These are phyloP conservation scores for Apotomis capreana DNA, from an alignment of 2,888 invertebrate species.

Conservation along the genomic window DNA sequence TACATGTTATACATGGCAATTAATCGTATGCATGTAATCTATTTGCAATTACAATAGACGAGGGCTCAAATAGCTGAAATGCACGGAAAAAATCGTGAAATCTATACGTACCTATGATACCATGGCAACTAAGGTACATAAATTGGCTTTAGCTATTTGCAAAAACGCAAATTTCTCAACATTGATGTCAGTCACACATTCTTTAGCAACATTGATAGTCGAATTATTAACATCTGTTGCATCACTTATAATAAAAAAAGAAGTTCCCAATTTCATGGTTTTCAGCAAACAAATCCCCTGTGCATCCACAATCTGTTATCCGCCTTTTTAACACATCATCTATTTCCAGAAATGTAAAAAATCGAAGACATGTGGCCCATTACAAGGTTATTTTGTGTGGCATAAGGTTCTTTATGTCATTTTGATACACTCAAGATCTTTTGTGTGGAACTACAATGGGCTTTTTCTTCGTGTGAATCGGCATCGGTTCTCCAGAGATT, in stretches of 20 bases:
- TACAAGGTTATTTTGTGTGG: conserved; percentile 72
- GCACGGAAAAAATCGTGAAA: too few relatives aligned
- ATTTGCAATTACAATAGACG: too few relatives aligned
- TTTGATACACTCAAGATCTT: conserved; percentile 80
- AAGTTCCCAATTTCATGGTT: conserved; percentile 31
- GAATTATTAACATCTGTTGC: conserved; percentile 37
- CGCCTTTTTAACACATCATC: conserved; percentile 81
- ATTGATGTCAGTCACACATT: background rate
- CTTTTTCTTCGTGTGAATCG: conserved; percentile 74
- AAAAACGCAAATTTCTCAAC: background rate
- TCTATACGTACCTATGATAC: too few relatives aligned
- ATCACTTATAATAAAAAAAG: conserved; percentile 1
- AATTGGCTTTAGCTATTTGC: too few relatives aligned
- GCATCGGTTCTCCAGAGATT: conserved; percentile 66
- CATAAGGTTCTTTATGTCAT: conserved; percentile 80
- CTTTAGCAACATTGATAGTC: background rate
- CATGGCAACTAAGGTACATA: background rate
- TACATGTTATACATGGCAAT: too few relatives aligned
- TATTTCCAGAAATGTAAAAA: conserved; percentile 73
- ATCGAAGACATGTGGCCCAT: conserved; percentile 72
- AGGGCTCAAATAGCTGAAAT: too few relatives aligned
- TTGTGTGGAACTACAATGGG: conserved; percentile 70
- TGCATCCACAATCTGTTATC: conserved; percentile 68
- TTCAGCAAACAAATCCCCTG: conserved; percentile 29
- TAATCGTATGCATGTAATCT: too few relatives aligned